Base-by-base conservation (phyloP, 2,888 invertebrate species). In the Melangyna quadrimaculata region DNA sequence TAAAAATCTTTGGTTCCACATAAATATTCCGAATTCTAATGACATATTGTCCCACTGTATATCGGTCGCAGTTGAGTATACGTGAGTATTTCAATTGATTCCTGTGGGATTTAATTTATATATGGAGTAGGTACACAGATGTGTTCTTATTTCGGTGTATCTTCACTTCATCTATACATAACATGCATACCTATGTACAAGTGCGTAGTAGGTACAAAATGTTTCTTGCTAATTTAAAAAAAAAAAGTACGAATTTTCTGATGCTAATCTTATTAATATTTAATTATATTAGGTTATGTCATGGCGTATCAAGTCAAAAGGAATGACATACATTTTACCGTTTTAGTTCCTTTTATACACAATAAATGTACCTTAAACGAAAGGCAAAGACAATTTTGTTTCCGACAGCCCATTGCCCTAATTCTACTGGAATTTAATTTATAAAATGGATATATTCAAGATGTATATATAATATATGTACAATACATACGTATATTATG, bases 71-170 rank as follows among this genome's bases (percentile, higher is more conserved):
- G 22, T 4, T 24, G 51, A 32, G 29, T 29, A 82, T 29, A 82
- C 43, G 61, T 69, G 67, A 53, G 67, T 29, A 69, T 82, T 72
- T 72, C 78, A 72, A 78, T 69, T 72, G 72, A 72, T 53, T 78
- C 78, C 78, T 69, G 51, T 37, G 82, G 78, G 82, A 78, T 32
- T 53, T 37, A 40, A 53, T 72, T 82, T 82, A 78, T 69, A 72
- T 37, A 78, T 72, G 53, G 77, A 59, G 45, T n/a, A n/a, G n/a
- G n/a, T 79, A 43, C 14, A 63, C 51, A 67, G 65, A 45, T 67
- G 67, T 32, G 67, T 37, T 67, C 51, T 67, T 67, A 67, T 67
- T 65, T 65, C 32, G 45, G 32, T 45, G 32, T 65, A 32, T 45
- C 45, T 43, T 65, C 12, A 22, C 29, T 19, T 65, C 29, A 45